These are phyloP conservation scores for Aradophagus sp. DNA, from an alignment of 1,140 invertebrate genomes.

Conservation along the genomic window DNA sequence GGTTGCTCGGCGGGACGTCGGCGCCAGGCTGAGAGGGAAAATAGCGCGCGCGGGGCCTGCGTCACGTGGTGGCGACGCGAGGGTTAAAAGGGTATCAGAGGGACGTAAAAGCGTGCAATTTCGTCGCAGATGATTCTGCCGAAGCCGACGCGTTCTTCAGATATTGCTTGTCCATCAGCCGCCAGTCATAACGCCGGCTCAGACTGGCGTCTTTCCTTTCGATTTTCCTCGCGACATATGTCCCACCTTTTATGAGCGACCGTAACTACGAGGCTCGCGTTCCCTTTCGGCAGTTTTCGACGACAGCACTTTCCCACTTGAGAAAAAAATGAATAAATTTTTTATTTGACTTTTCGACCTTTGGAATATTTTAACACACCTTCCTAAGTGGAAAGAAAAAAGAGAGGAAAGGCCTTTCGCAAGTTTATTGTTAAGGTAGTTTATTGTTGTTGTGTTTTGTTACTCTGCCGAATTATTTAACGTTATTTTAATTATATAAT, in stretches of 20 bases:
- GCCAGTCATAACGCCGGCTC: constrained; percentile 22
- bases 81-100: constrained; percentile 35
- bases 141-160: constrained; percentile 18
- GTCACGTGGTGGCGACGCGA: constrained; percentile 28
- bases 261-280: constrained; percentile 8
- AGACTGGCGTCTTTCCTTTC: constrained; percentile 18
- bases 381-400: no score
- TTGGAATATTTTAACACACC: no score
- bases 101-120: constrained; percentile 36
- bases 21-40: constrained; percentile 28
- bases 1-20: constrained; percentile 19
- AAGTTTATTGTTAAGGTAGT: no score
- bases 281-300: constrained; percentile 25
- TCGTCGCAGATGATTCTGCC: constrained; percentile 20
- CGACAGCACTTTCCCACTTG: background rate
- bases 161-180: constrained; percentile 50
- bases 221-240: constrained; percentile 31
- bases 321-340: constrained; percentile 28
- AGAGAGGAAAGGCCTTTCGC: no score
- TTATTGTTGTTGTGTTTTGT: no score
- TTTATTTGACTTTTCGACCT: no score
- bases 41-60: constrained; percentile 15
- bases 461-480: no score
- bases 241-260: constrained; percentile 22
- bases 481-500: no score